Evolutionary conservation across 2,797 vertebrate species (phyloP), one percentile per base, ranked within the genome.

Genomic region (Adelosebastes latens): DNA sequence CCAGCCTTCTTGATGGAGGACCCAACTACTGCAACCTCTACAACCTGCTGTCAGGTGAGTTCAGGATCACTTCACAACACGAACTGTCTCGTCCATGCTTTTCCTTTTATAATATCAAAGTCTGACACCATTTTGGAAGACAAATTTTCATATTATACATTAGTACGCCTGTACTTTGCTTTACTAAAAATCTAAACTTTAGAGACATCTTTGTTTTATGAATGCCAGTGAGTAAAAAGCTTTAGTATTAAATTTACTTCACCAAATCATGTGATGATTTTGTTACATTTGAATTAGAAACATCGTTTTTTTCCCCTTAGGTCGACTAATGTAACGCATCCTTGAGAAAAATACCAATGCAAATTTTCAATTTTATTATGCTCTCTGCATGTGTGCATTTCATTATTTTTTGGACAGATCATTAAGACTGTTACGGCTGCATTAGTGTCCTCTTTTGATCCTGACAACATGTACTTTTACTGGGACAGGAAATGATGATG

Each of bases 11-110:
- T 20, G 90, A 90, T 27, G 8, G 63, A 0, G 86, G 80, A 20
- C 39, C 80, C 29, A 91, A 88, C 36, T 92, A 92, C 86, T 92
- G 91, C 83, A 92, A 92, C 85, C 76, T 91, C 49, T 79, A 82
- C 77, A 75, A 84, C 69, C 74, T 92, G 34, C 53, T 92, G 42
- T 46, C 68, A 83, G 89, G 92, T 93, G 34, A 86, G 67, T 12
- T 31, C 13, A 66, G 60, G 20, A 31, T 24, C 63, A 31, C 55
- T 16, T n/a, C 6, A 32, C 20, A 58, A 34, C 67, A 59, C 2
- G 4, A 42, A 31, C 12, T 5, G 3, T 29, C 32, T 39, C n/a
- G 1, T n/a, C 12, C 25, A 10, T 53, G 4, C 14, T 16, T 64
- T 55, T 32, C n/a, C 4, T 53, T 14, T 53, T 25, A 8, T 49